phyloP scores from a whole-genome alignment of 2,113 vertebrate genomes.

The Ophthalmolycus amberensis region DNA sequence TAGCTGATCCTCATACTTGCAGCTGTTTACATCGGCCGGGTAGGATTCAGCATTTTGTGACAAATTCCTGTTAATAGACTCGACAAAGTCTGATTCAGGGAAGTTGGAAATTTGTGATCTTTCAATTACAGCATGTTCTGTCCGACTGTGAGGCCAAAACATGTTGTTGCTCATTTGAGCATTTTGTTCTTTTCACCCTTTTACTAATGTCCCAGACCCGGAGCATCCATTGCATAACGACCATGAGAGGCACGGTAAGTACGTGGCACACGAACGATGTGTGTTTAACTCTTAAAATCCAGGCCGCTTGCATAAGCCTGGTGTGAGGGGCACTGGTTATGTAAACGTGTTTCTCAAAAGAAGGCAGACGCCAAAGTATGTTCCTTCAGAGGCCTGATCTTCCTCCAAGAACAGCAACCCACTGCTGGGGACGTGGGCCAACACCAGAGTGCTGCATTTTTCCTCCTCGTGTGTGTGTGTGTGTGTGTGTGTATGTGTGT shows the following conservation, averaged over 20 bases:
- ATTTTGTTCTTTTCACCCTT: background rate
- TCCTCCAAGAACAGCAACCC: conserved; percentile 39
- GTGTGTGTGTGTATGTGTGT: no score
- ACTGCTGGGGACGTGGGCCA: conserved; percentile 20
- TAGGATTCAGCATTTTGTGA: background rate
- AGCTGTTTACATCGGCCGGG: background rate
- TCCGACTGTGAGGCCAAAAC: background rate
- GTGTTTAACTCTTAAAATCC: background rate
- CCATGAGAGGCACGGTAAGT: conserved; percentile 7
- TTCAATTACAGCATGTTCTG: background rate
- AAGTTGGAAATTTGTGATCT: background rate
- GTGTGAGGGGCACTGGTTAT: conserved; percentile 27
- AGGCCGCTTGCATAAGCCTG: conserved; percentile 18
- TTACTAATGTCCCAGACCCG: background rate
- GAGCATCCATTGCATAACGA: background rate
- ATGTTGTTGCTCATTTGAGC: background rate
- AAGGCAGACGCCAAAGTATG: conserved; percentile 8
- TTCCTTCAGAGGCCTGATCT: conserved; percentile 32
- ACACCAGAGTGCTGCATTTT: background rate
- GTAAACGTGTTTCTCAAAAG: conserved; percentile 26
- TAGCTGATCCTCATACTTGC: background rate
- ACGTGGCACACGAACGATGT: conserved; percentile 1
- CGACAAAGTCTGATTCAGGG: background rate
- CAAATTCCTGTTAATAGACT: background rate
- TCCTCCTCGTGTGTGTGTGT: background rate